Base-by-base conservation (phyloP, 2,888 invertebrate genomes). In the Protula sp. region DNA sequence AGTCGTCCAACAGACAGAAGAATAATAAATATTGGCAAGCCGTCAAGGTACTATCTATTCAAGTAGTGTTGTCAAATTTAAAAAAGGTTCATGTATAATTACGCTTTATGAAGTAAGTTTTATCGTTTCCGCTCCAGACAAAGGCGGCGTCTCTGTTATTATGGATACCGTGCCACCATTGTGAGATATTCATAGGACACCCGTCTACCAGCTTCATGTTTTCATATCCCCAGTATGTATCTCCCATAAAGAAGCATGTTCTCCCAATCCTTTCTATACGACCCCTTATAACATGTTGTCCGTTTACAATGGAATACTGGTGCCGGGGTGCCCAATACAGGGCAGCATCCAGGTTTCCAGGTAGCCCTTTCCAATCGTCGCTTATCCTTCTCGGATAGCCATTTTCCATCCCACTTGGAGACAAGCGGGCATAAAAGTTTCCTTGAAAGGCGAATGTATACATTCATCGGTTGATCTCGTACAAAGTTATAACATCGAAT, bases 71-170 rank as follows among this genome's bases (percentile, higher is more conserved):
- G n/a, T n/a, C n/a, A n/a, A n/a, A n/a, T n/a, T n/a, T n/a, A n/a
- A n/a, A n/a, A n/a, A n/a, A n/a, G n/a, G n/a, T n/a, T n/a, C n/a
- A n/a, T n/a, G n/a, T n/a, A n/a, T n/a, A n/a, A n/a, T n/a, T 64
- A 82, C 93, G 93, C 83, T 94, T 95, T 83, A 91, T 92, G 85
- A 97, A 94, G 82, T 95, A 97, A 61, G 94, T 93, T 81, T 94
- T 94, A 68, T 94, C 94, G 78, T 98, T 97, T 60, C 94, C 94
- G 60, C 92, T 91, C 94, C 95, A 97, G 2, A 95, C 92, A 74
- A 95, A 87, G 0, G 93, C 94, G 0, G 95, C 92, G 76, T 97
- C 94, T n/a, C 91, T 78, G 77, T 93, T 89, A 78, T 92, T 89
- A 0, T 98, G 97, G 65, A 95, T 90, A 14, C 97, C 97, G n/a